These are phyloP conservation scores for Dolichoris vasculosae DNA, from an alignment of 1,140 invertebrate species.

Conservation along the genomic window DNA sequence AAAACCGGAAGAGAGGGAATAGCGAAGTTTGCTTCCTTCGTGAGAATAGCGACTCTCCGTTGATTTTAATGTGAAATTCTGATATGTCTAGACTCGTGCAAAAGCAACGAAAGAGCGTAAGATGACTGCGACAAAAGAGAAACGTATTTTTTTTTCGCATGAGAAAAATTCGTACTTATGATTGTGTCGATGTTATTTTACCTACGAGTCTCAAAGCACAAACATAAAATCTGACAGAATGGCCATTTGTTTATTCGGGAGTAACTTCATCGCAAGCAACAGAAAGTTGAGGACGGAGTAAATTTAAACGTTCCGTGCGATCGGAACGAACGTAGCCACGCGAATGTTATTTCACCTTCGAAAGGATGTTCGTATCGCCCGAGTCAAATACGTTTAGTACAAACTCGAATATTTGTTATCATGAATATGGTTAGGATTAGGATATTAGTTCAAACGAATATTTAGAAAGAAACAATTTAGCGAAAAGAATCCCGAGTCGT, in stretches of 20 bases:
- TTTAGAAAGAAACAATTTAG: neutral
- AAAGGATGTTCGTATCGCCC: neutral
- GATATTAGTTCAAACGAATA: neutral
- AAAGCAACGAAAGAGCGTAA: neutral
- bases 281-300: neutral
- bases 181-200: neutral
- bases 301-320: neutral
- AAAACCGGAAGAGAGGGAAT: neutral
- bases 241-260: neutral
- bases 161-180: neutral
- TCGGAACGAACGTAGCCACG: no score
- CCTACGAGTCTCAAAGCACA: neutral
- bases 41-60: slow-evolving; percentile 1
- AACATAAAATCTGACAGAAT: neutral
- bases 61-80: slow-evolving; percentile 54
- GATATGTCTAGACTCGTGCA: slow-evolving; percentile 24
- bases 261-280: neutral
- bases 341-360: no score
- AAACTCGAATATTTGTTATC: neutral
- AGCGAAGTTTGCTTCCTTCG: neutral
- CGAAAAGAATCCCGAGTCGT: neutral
- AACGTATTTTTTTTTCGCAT: neutral
- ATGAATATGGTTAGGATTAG: neutral
- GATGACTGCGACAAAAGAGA: neutral
- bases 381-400: neutral